Evolutionary conservation across 2,113 vertebrate genomes (phyloP), one percentile per base, ranked within the genome.

Genomic region (Corythoichthys intestinalis): DNA sequence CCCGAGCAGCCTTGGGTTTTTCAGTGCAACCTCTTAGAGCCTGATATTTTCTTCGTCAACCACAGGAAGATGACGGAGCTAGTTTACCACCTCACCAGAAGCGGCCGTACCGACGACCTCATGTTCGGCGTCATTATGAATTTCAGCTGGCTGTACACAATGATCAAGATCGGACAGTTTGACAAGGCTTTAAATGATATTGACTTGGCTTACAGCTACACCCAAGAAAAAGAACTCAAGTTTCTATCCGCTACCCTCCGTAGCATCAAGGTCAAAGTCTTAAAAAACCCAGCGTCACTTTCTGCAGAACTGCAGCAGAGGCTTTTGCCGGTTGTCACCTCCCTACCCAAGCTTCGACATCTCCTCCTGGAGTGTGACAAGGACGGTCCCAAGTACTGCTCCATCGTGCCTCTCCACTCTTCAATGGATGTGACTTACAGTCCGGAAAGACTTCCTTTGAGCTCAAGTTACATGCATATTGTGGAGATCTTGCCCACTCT

Each of bases 1-100:
- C 96, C 97, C 0, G 96, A 98, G 68, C 97, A 99, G 88, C 97
- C 97, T 15, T 99, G 97, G 97, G 96, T 98, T 67, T 99, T 99
- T 78, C 97, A 99, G 80, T 99, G 97, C 72, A 98, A 98, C 71
- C 93, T 96, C 0, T 56, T 99, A 71, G 97, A 99, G 80, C 96
- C 97, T 1, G 96, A 98, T 73, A 98, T 98, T 77, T 98, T 99
- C 83, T 99, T 99, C 67, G 94, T 99, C 77, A 99, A 99, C 76
- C 97, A 98, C 81, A 92, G 97, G 80, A 99, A 99, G 90, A 98
- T 98, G 96, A 97, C 93, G 9, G 97, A 99, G 85, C 92, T 99
- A 67, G 88, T 97, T 65, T 91, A 95, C 85, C 97, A 99, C 81
- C 88, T 99, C 70, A 98, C 95, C 1, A 92, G 93, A 69, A 96